Conservation (phyloP, 1,140 invertebrate species). For the Aplysia californica region DNA sequence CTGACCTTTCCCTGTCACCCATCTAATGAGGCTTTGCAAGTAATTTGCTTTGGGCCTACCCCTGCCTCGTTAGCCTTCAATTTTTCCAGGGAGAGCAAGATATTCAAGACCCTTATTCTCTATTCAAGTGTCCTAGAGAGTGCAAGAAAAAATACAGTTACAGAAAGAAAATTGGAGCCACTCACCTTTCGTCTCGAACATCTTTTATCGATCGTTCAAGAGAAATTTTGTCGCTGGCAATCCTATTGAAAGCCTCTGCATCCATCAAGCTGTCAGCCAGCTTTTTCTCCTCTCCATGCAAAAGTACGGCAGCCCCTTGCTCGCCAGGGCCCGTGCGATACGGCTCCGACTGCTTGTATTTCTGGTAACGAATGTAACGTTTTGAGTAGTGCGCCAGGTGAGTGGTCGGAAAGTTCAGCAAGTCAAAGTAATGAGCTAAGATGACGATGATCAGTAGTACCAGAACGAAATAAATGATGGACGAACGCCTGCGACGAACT, state of each 20-base stretch:
- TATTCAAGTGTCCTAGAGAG: no score
- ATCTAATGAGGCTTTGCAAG: no score
- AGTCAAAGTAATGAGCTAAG: background rate
- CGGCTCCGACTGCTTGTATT: conserved; percentile 43
- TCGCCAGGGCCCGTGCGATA: conserved; percentile 57
- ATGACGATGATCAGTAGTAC: background rate
- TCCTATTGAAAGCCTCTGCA: conserved; percentile 90
- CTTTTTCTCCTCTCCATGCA: conserved; percentile 54
- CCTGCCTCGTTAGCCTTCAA: no score
- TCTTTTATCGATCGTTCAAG: conserved; percentile 85
- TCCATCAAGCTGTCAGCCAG: conserved; percentile 70
- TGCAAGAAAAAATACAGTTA: no score
- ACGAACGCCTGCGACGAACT: background rate
- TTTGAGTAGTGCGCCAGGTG: conserved; percentile 6
- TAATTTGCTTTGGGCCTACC: no score
- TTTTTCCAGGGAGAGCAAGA: no score
- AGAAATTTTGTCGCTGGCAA: conserved; percentile 89
- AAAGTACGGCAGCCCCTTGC: conserved; percentile 46
- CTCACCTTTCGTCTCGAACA: conserved; percentile 81
- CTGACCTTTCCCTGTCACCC: no score
- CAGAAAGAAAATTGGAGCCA: no score
- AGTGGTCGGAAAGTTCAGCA: background rate
- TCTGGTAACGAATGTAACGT: conserved; percentile 43
- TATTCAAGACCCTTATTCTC: no score
- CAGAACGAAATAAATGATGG: background rate